Evolutionary conservation across 2,888 invertebrate species (phyloP), one percentile per base, ranked within the genome.

Genomic region (Ormyrus pomaceus): DNA sequence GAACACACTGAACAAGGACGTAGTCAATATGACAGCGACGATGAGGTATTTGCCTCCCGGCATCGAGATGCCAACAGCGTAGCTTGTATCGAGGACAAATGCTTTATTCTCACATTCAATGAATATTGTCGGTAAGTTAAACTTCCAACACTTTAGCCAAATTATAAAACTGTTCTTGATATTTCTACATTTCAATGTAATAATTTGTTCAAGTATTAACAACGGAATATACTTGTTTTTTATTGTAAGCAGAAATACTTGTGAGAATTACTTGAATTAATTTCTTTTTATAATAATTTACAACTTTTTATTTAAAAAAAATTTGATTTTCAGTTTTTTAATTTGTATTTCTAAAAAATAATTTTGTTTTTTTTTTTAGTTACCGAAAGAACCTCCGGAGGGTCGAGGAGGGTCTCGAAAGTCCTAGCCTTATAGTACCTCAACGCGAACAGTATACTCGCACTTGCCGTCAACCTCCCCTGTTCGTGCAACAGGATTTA

Each of bases 41-140:
- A 97, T 89, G 99, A 99, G 91, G 96, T 99, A 80, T 99, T 98
- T 91, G 98, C 99, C 64, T 98, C 98, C 45, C 94, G 97, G 80
- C 99, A 99, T 91, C 94, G 97, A 82, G 99, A 99, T 92, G 96
- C 96, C 84, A 97, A 98, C 92, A 97, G 97, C 87, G 98, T 98
- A 79, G 98, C 98, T 79, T 98, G 98, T 91, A 98, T 99, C 87
- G 99, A 99, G 91, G 99, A 99, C 92, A 97, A 97, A 91, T 98
- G 98, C 92, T 98, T 96, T 91, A 98, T 99, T 82, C 94, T 99
- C 86, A 98, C 98, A 58, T 98, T 96, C 91, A 97, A 97, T 91
- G 98, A 99, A 92, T 99, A 98, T 90, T 98, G 98, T 94, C 95
- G 99, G 98, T 98, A 87, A 88, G 92, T 89, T 70, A 13, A 53